Percentiles rank a stretch among this genome's conserved stretches.
These are phyloP conservation scores for Eristalis intricaria DNA, from an alignment of 2,888 invertebrate genomes.

Conservation along the genomic window DNA sequence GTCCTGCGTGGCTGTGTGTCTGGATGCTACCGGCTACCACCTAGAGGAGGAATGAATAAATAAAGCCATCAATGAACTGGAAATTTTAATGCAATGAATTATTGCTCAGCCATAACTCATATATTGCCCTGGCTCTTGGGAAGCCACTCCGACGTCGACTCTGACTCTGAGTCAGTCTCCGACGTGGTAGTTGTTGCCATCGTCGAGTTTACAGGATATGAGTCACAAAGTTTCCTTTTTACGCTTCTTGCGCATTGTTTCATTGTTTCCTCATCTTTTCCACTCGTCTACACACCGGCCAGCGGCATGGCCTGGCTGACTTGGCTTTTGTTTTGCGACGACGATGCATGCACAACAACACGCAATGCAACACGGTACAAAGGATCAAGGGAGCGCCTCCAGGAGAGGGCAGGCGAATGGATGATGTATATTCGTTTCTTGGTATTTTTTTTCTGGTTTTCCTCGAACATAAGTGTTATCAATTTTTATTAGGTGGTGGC, in stretches of 20 bases:
- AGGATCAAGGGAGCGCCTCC: background rate
- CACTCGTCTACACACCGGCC: slow-evolving; percentile 21
- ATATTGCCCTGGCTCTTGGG: slow-evolving; percentile 47
- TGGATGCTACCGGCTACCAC: background rate
- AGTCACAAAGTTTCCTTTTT: slow-evolving; percentile 63
- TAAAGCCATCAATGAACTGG: slow-evolving; percentile 71
- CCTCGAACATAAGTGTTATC: slow-evolving; percentile 65
- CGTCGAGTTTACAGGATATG: slow-evolving; percentile 53
- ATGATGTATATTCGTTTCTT: slow-evolving; percentile 43
- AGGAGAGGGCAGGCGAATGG: background rate
- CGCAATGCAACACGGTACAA: slow-evolving; percentile 19
- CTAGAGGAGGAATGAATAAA: slow-evolving; percentile 62
- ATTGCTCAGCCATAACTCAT: slow-evolving; percentile 70
- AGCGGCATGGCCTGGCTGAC: slow-evolving; percentile 1
- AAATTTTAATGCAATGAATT: slow-evolving; percentile 72
- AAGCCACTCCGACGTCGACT: background rate
- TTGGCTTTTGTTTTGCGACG: slow-evolving; percentile 56
- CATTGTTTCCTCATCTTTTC: slow-evolving; percentile 62
- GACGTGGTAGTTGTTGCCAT: background rate
- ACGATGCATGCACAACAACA: slow-evolving; percentile 42
- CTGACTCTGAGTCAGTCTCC: too few species aligned
- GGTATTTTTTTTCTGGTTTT: slow-evolving; percentile 41
- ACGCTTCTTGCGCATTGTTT: slow-evolving; percentile 67
- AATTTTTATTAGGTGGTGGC: slow-evolving; percentile 70
- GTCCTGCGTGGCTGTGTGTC: background rate